These are phyloP conservation scores for Pilophorus perplexus DNA, from an alignment of 2,888 invertebrate genomes.

Conservation along the genomic window DNA sequence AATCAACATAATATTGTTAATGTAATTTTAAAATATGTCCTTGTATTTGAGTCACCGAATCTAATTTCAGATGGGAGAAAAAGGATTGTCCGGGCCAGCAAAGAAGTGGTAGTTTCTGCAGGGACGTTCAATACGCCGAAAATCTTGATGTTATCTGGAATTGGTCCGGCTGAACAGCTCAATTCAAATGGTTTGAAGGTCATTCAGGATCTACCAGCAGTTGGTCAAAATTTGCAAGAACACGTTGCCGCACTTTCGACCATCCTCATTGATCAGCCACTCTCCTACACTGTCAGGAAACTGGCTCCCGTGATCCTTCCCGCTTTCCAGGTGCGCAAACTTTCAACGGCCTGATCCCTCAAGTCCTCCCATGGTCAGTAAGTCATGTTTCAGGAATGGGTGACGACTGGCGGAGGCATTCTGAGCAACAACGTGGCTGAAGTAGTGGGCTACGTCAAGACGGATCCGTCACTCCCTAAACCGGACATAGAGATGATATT, in stretches of 20 bases:
- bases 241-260: conserved; percentile 39
- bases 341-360: too few species aligned
- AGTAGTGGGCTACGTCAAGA: conserved; percentile 68
- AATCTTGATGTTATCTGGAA: conserved; percentile 74
- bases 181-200: conserved; percentile 57
- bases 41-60: too few species aligned
- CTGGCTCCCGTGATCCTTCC: conserved; percentile 9
- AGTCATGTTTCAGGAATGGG: too few species aligned
- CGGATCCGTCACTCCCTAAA: conserved; percentile 62
- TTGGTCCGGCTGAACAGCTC: conserved; percentile 62
- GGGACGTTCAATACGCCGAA: conserved; percentile 78
- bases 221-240: conserved; percentile 60
- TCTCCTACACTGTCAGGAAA: conserved; percentile 37
- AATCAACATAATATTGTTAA: too few species aligned
- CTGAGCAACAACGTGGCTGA: conserved; percentile 75
- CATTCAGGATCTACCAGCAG: conserved; percentile 58
- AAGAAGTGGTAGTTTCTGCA: conserved; percentile 70
- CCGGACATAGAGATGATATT: conserved; percentile 80
- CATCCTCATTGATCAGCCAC: conserved; percentile 41
- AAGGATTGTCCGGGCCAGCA: conserved; percentile 57
- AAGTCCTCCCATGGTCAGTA: too few species aligned
- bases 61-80: conserved; percentile 46
- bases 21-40: too few species aligned
- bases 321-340: too few species aligned
- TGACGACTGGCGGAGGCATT: conserved; percentile 63